Percentiles rank a stretch among this genome's conserved stretches.
phyloP scores from a whole-genome alignment of 2,888 invertebrate genomes.

The Microchrysa polita region DNA sequence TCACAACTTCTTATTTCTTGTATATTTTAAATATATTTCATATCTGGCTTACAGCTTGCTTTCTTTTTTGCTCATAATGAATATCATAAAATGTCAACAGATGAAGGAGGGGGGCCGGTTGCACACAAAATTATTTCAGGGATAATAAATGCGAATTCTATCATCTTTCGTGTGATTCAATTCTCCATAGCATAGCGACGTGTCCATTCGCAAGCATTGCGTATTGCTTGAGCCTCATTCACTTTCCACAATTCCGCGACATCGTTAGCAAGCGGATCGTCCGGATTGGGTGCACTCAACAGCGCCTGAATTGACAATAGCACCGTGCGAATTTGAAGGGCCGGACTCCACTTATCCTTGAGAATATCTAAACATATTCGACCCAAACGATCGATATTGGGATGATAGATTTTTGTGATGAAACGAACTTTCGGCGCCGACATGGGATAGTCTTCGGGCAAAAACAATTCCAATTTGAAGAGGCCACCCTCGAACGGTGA shows the following conservation, averaged over 20 bases:
- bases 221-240: conserved; percentile 97
- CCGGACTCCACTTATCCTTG: conserved; percentile 99
- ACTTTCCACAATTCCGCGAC: conserved; percentile 99
- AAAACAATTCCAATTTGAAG: conserved; percentile 97
- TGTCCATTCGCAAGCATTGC: conserved; percentile 96
- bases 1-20: no score
- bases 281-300: conserved; percentile 98
- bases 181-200: conserved; percentile 91
- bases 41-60: no score
- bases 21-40: no score
- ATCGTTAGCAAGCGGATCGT: conserved; percentile 98
- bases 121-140: no score
- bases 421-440: conserved; percentile 99
- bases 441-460: conserved; percentile 99
- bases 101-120: no score
- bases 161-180: no score
- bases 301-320: conserved; percentile 98
- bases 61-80: no score
- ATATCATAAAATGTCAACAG: no score
- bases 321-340: conserved; percentile 98
- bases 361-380: conserved; percentile 99
- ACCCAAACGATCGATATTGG: conserved; percentile 99
- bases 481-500: conserved; percentile 99
- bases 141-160: no score
- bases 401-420: conserved; percentile 99